Evolutionary conservation across 2,113 vertebrate species (phyloP).

Genomic region (Apteryx mantelli): DNA sequence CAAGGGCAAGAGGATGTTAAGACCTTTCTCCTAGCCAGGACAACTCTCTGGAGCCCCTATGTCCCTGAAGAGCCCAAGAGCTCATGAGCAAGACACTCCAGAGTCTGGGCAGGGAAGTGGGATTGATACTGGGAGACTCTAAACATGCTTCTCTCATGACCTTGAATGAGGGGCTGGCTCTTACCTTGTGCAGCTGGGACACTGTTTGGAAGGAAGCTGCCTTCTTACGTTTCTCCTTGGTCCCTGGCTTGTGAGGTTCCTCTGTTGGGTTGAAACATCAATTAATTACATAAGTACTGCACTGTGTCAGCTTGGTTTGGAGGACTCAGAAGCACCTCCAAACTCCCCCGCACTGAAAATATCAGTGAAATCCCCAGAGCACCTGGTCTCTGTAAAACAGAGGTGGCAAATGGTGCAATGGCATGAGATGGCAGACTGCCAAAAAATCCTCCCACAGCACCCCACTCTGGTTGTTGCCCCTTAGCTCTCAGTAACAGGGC

Average conservation of each 20-base stretch:
- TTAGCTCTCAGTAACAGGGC: background rate
- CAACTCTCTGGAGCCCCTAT: background rate
- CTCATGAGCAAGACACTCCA: background rate
- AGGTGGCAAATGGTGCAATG: background rate
- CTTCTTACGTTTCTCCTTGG: slow-evolving; percentile 90
- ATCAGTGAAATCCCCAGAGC: background rate
- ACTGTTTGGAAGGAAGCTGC: slow-evolving; percentile 93
- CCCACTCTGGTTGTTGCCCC: background rate
- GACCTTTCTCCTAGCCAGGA: background rate
- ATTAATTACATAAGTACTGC: background rate
- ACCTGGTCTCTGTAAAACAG: background rate
- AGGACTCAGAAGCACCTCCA: background rate
- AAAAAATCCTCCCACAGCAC: background rate
- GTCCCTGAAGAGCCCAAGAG: background rate
- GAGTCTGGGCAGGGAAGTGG: background rate
- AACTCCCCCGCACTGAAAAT: background rate
- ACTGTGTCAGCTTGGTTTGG: background rate
- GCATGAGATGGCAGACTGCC: background rate
- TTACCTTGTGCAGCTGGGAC: slow-evolving; percentile 93
- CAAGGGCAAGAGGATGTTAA: background rate
- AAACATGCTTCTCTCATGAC: background rate
- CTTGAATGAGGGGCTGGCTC: background rate
- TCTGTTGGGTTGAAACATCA: slow-evolving; percentile 48
- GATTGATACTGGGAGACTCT: background rate
- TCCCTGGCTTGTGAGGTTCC: slow-evolving; percentile 78